Base-by-base conservation (phyloP, 1,140 invertebrate species). In the Rhyzopertha dominica region DNA sequence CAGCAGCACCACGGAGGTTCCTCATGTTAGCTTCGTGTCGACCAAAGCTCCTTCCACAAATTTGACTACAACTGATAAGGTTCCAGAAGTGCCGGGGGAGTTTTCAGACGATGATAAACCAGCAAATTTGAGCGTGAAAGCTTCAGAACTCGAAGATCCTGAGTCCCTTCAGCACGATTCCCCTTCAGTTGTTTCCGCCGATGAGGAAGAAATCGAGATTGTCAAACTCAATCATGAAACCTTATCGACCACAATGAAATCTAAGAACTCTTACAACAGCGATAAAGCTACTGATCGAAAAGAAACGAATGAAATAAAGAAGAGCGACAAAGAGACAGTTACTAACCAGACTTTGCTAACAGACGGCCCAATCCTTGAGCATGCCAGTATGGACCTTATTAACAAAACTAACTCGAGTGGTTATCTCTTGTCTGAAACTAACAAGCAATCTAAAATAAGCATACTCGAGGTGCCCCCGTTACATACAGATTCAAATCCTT, bases 131-230 rank as follows among this genome's bases (percentile, higher is more conserved):
- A 35, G 36, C 23, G 10, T 45, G 25, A 45, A 37, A 22, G 20
- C 37, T 12, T 63, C 70, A 34, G 66, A 61, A 37, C 69, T 67
- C n/a, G n/a, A n/a, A 43, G 62, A 69, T 17, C 68, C 66, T 18
- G 54, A 61, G 34, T 47, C 61, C 35, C 67, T 73, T 61, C 72
- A 74, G 62, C 54, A 62, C 43, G 72, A 74, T 61, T 62, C 67
- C 25, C 58, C 58, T 4, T 45, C 70, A 59, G 60, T 62, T 65
- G 29, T 34, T 24, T 71, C 63, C 10, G 58, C 68, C 23, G 65
- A 66, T 25, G 60, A 68, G 2, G 70, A 74, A 17, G 61, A 63
- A 40, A 54, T 76, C 0, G 69, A 76, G 36, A 74, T 77, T 9
- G 56, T 77, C 4, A 66, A 70, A 31, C 43, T 77, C 5, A 51